Evolutionary conservation across 92 coral and sea anemone genomes (phyloP), one percentile per base, ranked within the genome.

Genomic region (Metridium senile): DNA sequence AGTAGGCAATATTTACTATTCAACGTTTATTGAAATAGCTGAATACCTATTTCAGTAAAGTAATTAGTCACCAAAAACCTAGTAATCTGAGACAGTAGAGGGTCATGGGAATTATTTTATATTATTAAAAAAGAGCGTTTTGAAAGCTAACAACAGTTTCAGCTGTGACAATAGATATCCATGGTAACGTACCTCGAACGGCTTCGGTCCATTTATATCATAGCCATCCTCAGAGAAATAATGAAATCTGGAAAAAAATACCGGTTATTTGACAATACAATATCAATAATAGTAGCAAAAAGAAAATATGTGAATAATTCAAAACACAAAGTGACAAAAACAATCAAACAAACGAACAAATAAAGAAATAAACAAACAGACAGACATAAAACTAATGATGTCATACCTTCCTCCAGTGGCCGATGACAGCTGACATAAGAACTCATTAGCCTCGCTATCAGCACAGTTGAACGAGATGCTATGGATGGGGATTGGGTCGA

Each of bases 381-480:
- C n/a, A n/a, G n/a, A n/a, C n/a, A n/a, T n/a, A n/a, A n/a, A n/a
- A n/a, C n/a, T n/a, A n/a, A 39, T 39, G 6, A 39, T 39, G 49
- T 4, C 49, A 64, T 70, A 96, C 99, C 99, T 90, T 13, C 91
- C 97, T 25, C 89, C 87, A 6, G 98, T 96, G 58, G 91, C 92
- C 33, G 88, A 91, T 16, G 99, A 89, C 73, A 96, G 74, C 81
- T 96, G 89, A 69, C 90, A 96, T 19, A 96, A 80, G 79, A 96
- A 96, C 84, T 96, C 95, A 29, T 96, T 96, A 9, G 99, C 99
- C 34, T 93, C 91, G 53, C 84, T 91, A 67, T 96, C 99, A 17
- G 99, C 94, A 76, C 99, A 96, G 89, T 96, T 96, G 80, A 96
- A 96, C 32, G 99, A 96, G 84, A 96, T 96, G 27, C 97, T 86